These are phyloP conservation scores for Porphyrio hochstetteri DNA, from an alignment of 2,113 vertebrate species.

Conservation along the genomic window DNA sequence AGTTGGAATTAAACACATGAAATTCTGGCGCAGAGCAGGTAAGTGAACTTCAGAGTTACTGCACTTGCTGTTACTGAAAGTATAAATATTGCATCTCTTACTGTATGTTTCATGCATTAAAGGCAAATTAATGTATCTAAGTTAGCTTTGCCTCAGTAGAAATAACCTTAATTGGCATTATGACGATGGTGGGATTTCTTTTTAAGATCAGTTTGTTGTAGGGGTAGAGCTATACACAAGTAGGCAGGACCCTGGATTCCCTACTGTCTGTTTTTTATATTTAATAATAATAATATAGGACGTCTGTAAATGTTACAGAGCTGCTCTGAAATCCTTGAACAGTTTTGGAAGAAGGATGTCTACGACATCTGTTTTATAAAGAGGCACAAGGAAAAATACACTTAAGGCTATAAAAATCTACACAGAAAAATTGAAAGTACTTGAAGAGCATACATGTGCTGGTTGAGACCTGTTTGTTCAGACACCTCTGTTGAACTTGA, in stretches of 20 bases:
- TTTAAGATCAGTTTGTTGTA: background rate
- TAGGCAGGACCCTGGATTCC: background rate
- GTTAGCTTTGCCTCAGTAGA: background rate
- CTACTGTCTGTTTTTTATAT: background rate
- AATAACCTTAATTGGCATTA: background rate
- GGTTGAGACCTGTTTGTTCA: background rate
- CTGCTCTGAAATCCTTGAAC: background rate
- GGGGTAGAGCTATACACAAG: background rate
- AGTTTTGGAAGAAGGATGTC: background rate
- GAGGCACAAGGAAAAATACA: background rate
- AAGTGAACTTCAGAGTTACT: slow-evolving; percentile 42
- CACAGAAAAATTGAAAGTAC: background rate
- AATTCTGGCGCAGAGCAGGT: slow-evolving; percentile 98
- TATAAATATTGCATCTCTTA: background rate
- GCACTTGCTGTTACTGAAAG: background rate
- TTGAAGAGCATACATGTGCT: background rate
- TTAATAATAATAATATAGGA: background rate
- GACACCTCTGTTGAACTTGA: background rate
- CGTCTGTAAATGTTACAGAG: background rate
- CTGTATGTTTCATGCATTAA: background rate
- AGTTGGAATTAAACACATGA: slow-evolving; percentile 96
- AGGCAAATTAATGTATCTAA: background rate
- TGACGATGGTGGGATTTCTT: background rate
- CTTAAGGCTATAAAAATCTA: background rate
- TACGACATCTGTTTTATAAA: background rate